Percentiles rank a stretch among this genome's conserved stretches.
Conservation (phyloP, 2,113 vertebrate genomes). For the Fulica atra region DNA sequence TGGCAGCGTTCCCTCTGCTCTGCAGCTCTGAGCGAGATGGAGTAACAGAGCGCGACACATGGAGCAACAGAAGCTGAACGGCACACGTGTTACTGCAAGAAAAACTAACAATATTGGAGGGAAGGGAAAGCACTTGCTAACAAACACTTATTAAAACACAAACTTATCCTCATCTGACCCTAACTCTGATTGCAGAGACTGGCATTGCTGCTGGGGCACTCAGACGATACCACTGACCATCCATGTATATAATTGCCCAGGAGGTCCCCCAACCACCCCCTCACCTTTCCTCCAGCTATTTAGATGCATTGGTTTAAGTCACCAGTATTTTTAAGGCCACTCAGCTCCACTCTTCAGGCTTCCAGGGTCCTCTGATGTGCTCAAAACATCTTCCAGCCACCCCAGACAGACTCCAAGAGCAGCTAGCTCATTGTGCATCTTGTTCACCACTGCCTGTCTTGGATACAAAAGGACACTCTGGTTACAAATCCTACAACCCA, state of each 20-base stretch:
- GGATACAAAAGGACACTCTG: neutral
- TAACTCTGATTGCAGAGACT: neutral
- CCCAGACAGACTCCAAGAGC: neutral
- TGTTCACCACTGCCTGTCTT: neutral
- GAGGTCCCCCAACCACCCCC: neutral
- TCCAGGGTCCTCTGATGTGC: neutral
- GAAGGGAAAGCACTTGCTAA: neutral
- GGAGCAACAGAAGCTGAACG: neutral
- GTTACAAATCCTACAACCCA: neutral
- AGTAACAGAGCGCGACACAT: conserved; percentile 10
- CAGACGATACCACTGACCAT: neutral
- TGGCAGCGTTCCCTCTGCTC: neutral
- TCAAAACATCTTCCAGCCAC: neutral
- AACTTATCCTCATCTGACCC: conserved; percentile 6
- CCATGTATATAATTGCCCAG: neutral
- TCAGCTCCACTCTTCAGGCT: neutral
- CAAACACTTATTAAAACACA: neutral
- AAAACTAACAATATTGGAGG: neutral
- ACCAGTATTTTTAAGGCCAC: neutral
- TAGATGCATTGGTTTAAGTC: neutral
- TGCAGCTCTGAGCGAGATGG: neutral
- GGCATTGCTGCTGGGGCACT: neutral
- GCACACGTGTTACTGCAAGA: neutral
- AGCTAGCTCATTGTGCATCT: neutral
- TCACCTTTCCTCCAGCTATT: neutral